These are phyloP conservation scores for Pseudococcus longispinus DNA, from an alignment of 2,888 invertebrate genomes.

Conservation along the genomic window DNA sequence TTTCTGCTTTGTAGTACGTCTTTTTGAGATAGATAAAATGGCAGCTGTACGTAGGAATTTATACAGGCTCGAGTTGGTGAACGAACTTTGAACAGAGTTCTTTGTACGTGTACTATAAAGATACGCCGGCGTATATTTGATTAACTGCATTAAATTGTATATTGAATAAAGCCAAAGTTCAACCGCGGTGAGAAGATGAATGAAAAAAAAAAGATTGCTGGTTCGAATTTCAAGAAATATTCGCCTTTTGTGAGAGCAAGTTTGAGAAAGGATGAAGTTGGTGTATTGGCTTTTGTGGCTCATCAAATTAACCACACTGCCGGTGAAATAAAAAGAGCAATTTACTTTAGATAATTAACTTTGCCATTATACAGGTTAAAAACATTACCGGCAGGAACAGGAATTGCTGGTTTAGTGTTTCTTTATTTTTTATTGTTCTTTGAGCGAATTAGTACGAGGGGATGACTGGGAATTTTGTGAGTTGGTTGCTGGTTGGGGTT, in stretches of 20 bases:
- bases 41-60: background rate
- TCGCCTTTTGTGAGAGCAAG: background rate
- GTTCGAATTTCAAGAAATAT: background rate
- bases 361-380: background rate
- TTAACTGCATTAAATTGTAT: background rate
- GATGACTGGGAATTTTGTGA: background rate
- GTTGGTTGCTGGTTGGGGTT: background rate
- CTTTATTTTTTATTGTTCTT: background rate
- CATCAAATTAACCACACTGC: background rate
- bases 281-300: background rate
- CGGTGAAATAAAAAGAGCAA: background rate
- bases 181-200: background rate
- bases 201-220: background rate
- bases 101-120: background rate
- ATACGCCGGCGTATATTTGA: background rate
- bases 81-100: background rate
- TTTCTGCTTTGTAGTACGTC: background rate
- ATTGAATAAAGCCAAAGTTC: background rate
- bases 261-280: background rate
- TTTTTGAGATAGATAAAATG: background rate
- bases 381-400: background rate
- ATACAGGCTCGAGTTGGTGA: background rate
- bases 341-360: slow-evolving; percentile 7
- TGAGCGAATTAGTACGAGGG: background rate
- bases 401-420: background rate